Base-by-base conservation (phyloP, 2,888 invertebrate genomes). In the Drosophila histrio region DNA sequence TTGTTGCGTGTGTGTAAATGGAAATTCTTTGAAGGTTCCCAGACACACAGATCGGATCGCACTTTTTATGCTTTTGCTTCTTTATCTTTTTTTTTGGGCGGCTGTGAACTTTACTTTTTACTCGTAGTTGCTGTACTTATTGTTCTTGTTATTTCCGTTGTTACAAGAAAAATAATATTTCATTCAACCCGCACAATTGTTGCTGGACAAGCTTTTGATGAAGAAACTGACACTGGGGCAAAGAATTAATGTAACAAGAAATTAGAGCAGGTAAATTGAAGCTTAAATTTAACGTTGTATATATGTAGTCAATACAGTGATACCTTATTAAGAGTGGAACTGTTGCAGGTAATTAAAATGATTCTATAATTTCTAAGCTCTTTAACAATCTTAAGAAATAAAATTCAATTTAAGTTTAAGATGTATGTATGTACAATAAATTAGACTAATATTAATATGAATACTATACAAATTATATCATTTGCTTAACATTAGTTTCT, bases 131-230 rank as follows among this genome's bases (percentile, higher is more conserved):
- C 28, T 57, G 41, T 34, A 41, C 47, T 56, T 26, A 7, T n/a
- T 46, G 19, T 6, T 49, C 17, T 38, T 38, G 39, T 39, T 52
- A 21, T 30, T 58, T 34, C 30, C 36, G 52, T 50, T 22, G 21
- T 19, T 49, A 54, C 57, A 77, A n/a, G n/a, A 13, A 28, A 5
- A 49, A 5, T 13, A 32, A 6, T 7, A n/a, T 83, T 77, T 81
- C 80, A 75, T 80, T 81, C 70, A 81, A 80, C 80, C 63, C 66
- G 15, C 54, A n/a, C 19, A 73, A 70, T 77, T 77, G 71, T 58
- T 70, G 60, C 44, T 39, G 62, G 34, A 53, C 59, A 44, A 57
- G 57, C 34, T 61, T 52, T 34, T 26, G 53, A 43, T 28, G 57
- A 60, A 49, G 65, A 65, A 72, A 67, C 75, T 52, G 66, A 70